These are phyloP conservation scores for Pyrrhia umbra DNA, from an alignment of 2,888 invertebrate genomes.

Conservation along the genomic window DNA sequence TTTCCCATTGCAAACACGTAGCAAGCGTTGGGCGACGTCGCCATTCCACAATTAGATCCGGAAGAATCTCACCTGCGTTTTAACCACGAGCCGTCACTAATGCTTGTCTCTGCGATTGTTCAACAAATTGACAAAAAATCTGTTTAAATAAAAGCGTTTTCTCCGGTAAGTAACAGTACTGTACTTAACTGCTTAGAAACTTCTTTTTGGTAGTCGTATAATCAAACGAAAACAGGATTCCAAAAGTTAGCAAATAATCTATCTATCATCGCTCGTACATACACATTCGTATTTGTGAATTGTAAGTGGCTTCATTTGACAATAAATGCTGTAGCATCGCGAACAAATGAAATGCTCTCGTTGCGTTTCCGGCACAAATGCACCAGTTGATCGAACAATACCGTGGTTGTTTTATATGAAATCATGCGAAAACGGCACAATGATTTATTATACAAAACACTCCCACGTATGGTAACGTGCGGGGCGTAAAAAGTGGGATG, in stretches of 20 bases:
- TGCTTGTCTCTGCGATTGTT: constrained; percentile 68
- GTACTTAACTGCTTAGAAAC: constrained; percentile 50
- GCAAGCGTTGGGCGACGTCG: constrained; percentile 67
- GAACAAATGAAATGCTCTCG: constrained; percentile 61
- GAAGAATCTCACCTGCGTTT: constrained; percentile 78
- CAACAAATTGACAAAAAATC: constrained; percentile 69
- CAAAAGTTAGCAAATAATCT: constrained; percentile 31
- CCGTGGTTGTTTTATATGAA: constrained; percentile 75
- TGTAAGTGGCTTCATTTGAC: constrained; percentile 38
- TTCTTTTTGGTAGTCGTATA: constrained; percentile 38
- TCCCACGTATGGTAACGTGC: constrained; percentile 72
- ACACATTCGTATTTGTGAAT: constrained; percentile 18
- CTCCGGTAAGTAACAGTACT: constrained; percentile 53
- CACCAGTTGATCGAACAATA: constrained; percentile 70
- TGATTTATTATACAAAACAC: constrained; percentile 71
- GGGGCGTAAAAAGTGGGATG: constrained; percentile 71
- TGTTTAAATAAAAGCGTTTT: constrained; percentile 66
- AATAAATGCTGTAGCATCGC: constrained; percentile 50
- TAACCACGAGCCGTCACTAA: constrained; percentile 78
- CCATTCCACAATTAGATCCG: constrained; percentile 85
- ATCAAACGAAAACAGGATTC: constrained; percentile 45
- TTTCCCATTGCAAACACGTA: constrained; percentile 62
- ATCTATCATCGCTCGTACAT: constrained; percentile 6
- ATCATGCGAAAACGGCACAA: constrained; percentile 78
- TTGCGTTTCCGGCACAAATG: constrained; percentile 69